Conservation (phyloP, 2,113 vertebrate species). For the Microtus oregoni region DNA sequence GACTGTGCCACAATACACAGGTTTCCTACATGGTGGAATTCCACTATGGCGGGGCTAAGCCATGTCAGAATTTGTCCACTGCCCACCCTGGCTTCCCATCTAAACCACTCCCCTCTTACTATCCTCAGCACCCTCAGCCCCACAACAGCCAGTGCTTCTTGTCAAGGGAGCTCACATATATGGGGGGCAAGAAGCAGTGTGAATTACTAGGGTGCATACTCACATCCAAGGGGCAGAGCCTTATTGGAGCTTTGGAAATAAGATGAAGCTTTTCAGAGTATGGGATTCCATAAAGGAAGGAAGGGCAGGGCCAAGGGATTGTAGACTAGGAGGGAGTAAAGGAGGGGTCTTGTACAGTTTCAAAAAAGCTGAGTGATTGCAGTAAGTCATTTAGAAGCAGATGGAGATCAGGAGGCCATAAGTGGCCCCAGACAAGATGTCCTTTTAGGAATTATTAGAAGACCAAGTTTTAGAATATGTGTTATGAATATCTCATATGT, state of each 20-base stretch:
- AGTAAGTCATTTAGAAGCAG: background rate
- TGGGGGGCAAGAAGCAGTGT: slow-evolving; percentile 33
- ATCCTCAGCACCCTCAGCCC: background rate
- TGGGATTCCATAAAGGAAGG: slow-evolving; percentile 64
- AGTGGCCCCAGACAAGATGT: background rate
- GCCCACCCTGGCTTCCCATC: background rate
- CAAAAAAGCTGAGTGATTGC: background rate
- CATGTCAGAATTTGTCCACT: background rate
- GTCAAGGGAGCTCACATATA: background rate
- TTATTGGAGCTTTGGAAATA: background rate
- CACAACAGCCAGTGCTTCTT: background rate
- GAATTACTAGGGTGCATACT: background rate
- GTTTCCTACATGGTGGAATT: background rate
- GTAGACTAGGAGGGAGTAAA: background rate
- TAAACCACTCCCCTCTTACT: background rate
- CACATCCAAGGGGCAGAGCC: background rate
- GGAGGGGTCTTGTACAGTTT: background rate
- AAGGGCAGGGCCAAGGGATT: background rate
- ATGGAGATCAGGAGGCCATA: background rate
- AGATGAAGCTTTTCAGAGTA: slow-evolving; percentile 36
- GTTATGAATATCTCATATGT: background rate
- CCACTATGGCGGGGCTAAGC: background rate
- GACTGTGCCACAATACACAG: background rate
- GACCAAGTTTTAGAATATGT: background rate
- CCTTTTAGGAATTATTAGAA: background rate